phyloP scores from a whole-genome alignment of 1,140 invertebrate genomes.

The Drosophila orena region DNA sequence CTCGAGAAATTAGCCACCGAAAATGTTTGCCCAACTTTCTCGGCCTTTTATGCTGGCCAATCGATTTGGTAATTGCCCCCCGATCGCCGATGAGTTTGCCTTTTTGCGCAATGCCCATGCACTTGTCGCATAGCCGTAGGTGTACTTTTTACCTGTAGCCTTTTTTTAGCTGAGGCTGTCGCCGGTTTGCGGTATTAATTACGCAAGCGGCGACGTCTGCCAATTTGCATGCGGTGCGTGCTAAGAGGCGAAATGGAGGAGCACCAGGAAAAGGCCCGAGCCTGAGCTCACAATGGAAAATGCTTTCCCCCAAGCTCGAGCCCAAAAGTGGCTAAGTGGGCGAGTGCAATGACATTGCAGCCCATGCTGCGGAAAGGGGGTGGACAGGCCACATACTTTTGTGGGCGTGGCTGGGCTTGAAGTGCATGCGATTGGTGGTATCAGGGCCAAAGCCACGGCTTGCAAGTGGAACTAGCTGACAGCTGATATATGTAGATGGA shows the following conservation, averaged over 20 bases:
- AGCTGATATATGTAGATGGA: slow-evolving; percentile 1
- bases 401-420: slow-evolving; percentile 30
- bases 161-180: slow-evolving; percentile 8
- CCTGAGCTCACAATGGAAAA: slow-evolving; percentile 47
- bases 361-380: not conserved
- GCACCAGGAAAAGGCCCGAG: slow-evolving; percentile 25
- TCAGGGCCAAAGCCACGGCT: slow-evolving; percentile 40
- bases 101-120: slow-evolving; percentile 40
- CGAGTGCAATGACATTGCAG: slow-evolving; percentile 42
- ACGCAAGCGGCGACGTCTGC: slow-evolving; percentile 41
- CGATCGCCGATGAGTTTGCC: slow-evolving; percentile 18
- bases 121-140: slow-evolving; percentile 23
- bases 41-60: slow-evolving; percentile 19
- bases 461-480: slow-evolving; percentile 9
- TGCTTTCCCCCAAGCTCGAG: slow-evolving; percentile 31
- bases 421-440: slow-evolving; percentile 14
- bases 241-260: slow-evolving; percentile 30
- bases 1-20: not conserved
- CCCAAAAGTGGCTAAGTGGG: slow-evolving; percentile 41
- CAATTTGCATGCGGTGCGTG: slow-evolving; percentile 51
- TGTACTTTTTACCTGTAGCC: slow-evolving; percentile 12
- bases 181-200: slow-evolving; percentile 44
- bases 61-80: slow-evolving; percentile 39
- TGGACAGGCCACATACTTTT: slow-evolving; percentile 5
- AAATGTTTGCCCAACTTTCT: slow-evolving; percentile 43